A percentile compares a stretch with the other conserved stretches of the same genome.
Conservation (phyloP, 2,113 vertebrate species). For the Neoarius graeffei region DNA sequence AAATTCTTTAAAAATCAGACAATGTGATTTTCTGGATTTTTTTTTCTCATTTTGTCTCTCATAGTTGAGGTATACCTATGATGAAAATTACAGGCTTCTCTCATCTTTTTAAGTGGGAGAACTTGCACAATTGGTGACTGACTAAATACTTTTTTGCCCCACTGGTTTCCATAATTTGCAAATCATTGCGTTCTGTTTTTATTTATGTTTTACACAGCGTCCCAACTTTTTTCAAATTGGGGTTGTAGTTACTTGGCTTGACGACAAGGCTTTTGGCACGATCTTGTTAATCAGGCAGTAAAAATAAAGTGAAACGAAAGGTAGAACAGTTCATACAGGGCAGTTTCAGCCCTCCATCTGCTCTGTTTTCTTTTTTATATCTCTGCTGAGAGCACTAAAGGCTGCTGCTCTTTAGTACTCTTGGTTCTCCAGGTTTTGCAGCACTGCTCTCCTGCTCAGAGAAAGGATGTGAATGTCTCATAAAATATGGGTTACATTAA, state of each 20-base stretch:
- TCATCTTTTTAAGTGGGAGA: no score
- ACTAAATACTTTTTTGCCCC: no score
- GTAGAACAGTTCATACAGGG: not conserved
- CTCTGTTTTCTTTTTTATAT: not conserved
- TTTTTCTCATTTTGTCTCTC: no score
- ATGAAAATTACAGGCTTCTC: no score
- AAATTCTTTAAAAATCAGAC: no score
- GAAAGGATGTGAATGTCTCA: not conserved
- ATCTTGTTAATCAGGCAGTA: not conserved
- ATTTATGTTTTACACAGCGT: no score
- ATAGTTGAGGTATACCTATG: no score
- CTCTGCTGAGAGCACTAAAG: not conserved
- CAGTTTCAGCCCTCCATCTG: not conserved
- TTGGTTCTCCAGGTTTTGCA: not conserved
- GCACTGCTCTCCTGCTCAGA: not conserved
- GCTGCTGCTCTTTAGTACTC: not conserved
- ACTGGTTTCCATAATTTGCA: no score
- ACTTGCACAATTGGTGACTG: no score
- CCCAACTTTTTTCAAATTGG: no score
- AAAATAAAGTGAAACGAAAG: conserved; percentile 2
- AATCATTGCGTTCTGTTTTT: no score
- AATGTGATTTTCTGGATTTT: no score
- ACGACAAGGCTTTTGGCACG: not conserved
- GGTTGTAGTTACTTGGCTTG: not conserved
- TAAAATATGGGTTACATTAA: not conserved